Evolutionary conservation across 2,797 vertebrate genomes (phyloP).

Genomic region (Catamblyrhynchus diadema): DNA sequence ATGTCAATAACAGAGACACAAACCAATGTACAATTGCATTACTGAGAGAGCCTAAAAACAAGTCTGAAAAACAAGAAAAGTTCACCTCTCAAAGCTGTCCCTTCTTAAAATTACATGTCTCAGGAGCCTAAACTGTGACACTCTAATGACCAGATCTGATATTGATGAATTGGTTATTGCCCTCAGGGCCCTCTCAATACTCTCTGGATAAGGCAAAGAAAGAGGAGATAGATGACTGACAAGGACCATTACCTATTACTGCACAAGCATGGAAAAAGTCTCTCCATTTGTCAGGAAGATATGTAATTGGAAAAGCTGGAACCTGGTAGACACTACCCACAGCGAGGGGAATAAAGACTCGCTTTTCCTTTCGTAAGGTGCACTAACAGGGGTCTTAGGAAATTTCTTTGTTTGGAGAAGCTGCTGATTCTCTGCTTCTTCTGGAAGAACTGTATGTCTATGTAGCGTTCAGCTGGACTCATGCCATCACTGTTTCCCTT

Average conservation of each 20-base stretch:
- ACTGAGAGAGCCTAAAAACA: not conserved
- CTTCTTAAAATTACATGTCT: not conserved
- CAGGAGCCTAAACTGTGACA: not conserved
- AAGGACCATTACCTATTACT: not conserved
- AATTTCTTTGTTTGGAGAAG: not conserved
- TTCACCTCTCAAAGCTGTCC: accelerated
- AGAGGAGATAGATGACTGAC: not conserved
- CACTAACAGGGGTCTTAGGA: not conserved
- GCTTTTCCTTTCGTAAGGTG: not conserved
- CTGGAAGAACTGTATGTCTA: not conserved
- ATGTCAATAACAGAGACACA: not conserved
- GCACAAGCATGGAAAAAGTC: not conserved
- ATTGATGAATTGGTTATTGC: not conserved
- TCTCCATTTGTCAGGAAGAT: not conserved
- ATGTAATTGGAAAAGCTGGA: not conserved
- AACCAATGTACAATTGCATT: not conserved
- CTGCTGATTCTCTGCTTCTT: not conserved
- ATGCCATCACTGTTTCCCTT: not conserved
- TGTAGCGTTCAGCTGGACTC: not conserved
- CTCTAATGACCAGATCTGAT: not conserved
- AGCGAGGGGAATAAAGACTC: not conserved
- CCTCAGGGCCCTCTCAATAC: not conserved
- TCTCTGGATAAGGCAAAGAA: not conserved
- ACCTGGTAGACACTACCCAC: not conserved
- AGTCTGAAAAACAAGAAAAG: not conserved